A percentile compares a stretch with the other conserved stretches of the same genome.
Conservation (phyloP, 2,113 vertebrate genomes). For the Anoura caudifer region DNA sequence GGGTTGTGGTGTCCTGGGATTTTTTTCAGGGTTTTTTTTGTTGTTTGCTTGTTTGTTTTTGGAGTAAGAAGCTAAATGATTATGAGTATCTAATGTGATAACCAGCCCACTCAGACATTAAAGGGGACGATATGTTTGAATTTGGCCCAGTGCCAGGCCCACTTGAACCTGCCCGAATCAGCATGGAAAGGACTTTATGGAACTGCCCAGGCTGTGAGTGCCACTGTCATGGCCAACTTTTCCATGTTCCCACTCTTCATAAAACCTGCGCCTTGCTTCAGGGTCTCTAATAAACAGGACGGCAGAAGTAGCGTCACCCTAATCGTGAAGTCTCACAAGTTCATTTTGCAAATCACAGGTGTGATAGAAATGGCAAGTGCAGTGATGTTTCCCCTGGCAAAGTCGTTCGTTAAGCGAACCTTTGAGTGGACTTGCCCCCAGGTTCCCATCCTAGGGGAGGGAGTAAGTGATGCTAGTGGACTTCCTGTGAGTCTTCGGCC, state of each 20-base stretch:
- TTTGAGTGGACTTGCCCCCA: background rate
- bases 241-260: background rate
- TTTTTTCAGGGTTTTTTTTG: background rate
- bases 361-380: background rate
- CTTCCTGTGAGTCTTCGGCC: background rate
- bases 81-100: background rate
- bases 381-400: background rate
- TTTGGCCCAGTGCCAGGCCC: background rate
- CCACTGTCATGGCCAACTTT: background rate
- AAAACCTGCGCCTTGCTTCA: background rate
- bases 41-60: background rate
- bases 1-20: background rate
- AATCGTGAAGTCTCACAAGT: background rate
- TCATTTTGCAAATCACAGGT: background rate
- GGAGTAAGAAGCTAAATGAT: background rate
- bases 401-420: background rate
- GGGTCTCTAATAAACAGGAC: background rate
- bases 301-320: background rate
- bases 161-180: background rate
- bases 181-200: background rate
- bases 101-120: background rate
- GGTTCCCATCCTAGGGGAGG: background rate
- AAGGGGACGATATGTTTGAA: background rate
- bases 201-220: background rate
- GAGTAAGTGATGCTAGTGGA: background rate